Evolutionary conservation across 2,113 vertebrate species (phyloP), one percentile per base, ranked within the genome.

Genomic region (Notarius quadriscutis): DNA sequence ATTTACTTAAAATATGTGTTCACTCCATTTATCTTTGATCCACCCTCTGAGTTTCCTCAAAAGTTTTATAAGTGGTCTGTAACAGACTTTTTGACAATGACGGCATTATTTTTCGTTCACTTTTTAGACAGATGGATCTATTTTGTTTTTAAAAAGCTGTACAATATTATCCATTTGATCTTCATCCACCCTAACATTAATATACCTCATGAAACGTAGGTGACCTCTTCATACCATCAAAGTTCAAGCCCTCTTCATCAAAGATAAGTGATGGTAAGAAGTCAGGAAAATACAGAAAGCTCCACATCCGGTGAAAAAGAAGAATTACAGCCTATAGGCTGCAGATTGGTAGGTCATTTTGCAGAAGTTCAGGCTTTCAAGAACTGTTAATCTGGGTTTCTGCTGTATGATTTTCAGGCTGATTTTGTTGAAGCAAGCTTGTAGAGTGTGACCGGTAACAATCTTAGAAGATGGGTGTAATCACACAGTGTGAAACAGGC

Each of bases 181-280:
- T 80, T 10, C 22, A 55, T 55, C 75, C n/a, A 78, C 5, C 11
- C 1, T 27, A 2, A 75, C 11, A 9, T 11, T 7, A 30, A 17
- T 71, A 30, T 5, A 14, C n/a, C 63, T n/a, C 3, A 27, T 27
- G 65, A 27, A 22, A 2, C 41, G 4, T 41, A 65, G 62, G 22
- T n/a, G 17, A n/a, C 7, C 30, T 71, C 51, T 65, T 84, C 27
- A 22, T 71, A 50, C 60, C 9, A 6, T 14, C 82, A 88, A 85
- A 87, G 69, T 65, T 86, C 75, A 88, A 30, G 72, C 84, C 84
- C 0, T 1, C 67, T 86, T 2, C 85, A 85, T 25, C 50, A 65
- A 41, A 87, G 75, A 3, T 53, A 84, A 6, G 87, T 90, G 53
- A 89, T 90, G 65, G 87, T 87, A 62, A 93, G 79, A 41, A 92